Evolutionary conservation across 2,113 vertebrate species (phyloP), one percentile per base, ranked within the genome.

Genomic region (Lycocorax pyrrhopterus): DNA sequence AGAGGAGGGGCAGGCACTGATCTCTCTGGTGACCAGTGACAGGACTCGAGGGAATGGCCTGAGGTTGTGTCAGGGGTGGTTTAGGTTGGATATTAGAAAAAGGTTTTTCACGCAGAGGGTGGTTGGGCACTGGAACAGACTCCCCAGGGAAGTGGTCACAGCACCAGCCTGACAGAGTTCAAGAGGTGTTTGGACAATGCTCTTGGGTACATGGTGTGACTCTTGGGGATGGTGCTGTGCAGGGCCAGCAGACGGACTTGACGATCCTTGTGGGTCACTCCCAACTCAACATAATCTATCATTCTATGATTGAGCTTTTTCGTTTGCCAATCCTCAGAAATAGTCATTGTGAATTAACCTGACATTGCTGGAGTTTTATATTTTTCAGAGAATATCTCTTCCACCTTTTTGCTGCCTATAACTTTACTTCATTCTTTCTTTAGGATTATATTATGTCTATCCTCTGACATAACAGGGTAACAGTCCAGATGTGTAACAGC

Each of bases 31-130:
- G 4, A 1, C 16, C 60, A 35, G 10, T 55, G 62, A 67, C 20
- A 25, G 51, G 19, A 9, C 21, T 13, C 0, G 0, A 67, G 7
- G 20, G 3, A 55, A 25, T 20, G 21, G 7, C 32, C 39, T 53
- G 20, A 6, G 23, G 39, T 12, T 64, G 25, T 25, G 20, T 46
- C 33, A 66, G 19, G 7, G 13, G 26, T 37, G 20, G 12, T 66
- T 79, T 37, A 55, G 4, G 26, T 7, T 32, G 33, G 16, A 32
- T 66, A 55, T 44, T 1, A 67, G 26, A 1, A 6, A 46, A 55
- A 66, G 4, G 2, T 55, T 66, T 4, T 15, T 55, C 32, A 25
- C 4, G 2, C 26, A 20, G 33, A 37, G 13, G 13, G 16, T 67
- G 41, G 9, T 0, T 35, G 33, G 8, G 21, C 27, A 16, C 63